Evolutionary conservation across 35 echinoderm and acorn worm genomes (phyloP).

Genomic region (Lytechinus pictus): DNA sequence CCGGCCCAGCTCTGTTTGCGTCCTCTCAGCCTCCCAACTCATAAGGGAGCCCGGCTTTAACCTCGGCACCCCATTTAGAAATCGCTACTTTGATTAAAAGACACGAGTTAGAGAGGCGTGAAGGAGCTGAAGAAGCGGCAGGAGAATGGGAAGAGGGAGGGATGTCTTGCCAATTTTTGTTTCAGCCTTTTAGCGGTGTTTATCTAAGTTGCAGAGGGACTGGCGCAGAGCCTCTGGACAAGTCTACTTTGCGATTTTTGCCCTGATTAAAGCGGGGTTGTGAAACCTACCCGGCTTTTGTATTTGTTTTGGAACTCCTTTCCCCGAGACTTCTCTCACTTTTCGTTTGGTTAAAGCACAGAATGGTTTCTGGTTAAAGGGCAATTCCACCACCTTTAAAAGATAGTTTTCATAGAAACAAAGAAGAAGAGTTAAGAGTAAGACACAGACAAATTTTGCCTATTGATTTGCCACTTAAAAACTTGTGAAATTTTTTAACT

Average conservation of each 20-base stretch:
- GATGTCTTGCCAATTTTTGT: conserved; percentile 6
- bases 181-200: conserved; percentile 17
- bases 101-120: neutral
- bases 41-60: neutral
- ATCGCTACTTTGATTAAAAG: conserved; percentile 19
- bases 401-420: too few relatives aligned
- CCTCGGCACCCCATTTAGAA: neutral
- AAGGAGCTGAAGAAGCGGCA: neutral
- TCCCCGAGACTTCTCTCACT: neutral
- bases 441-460: too few relatives aligned
- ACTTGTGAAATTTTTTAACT: too few relatives aligned
- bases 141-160: neutral
- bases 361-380: too few relatives aligned
- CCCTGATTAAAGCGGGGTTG: neutral
- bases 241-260: conserved; percentile 12
- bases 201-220: neutral
- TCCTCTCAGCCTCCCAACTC: neutral
- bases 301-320: conserved; percentile 5
- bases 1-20: neutral
- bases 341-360: neutral
- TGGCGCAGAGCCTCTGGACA: neutral
- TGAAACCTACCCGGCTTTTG: neutral
- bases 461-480: too few relatives aligned
- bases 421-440: too few relatives aligned
- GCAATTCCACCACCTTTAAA: too few relatives aligned